A percentile compares a stretch with the other conserved stretches of the same genome.
These are phyloP conservation scores for Calliopum simillimum DNA, from an alignment of 2,888 invertebrate species.

Conservation along the genomic window DNA sequence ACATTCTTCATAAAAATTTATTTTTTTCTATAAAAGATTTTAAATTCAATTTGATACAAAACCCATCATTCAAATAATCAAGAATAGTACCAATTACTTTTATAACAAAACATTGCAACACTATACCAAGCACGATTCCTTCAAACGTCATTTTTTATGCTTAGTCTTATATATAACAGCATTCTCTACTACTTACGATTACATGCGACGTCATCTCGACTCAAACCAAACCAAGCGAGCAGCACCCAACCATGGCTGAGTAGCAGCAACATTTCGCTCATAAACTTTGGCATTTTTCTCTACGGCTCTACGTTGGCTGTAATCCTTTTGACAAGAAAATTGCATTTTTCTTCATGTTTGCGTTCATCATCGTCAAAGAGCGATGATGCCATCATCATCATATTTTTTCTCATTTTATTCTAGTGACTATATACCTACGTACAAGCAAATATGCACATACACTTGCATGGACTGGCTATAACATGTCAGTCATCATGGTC, in stretches of 20 bases:
- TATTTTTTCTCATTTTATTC: neutral
- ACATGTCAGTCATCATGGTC: slow-evolving; percentile 30
- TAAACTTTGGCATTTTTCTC: slow-evolving; percentile 48
- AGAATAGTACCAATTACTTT: no score
- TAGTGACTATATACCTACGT: neutral
- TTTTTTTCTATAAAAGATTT: no score
- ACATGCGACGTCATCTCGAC: no score
- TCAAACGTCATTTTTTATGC: no score
- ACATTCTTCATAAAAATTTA: no score
- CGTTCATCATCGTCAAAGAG: slow-evolving; percentile 23
- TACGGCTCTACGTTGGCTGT: slow-evolving; percentile 6
- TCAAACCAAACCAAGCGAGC: slow-evolving; percentile 30
- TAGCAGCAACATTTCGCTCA: neutral
- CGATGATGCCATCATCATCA: neutral
- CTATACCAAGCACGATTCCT: no score
- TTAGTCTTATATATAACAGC: no score
- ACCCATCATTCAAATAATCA: no score
- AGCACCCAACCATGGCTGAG: slow-evolving; percentile 49
- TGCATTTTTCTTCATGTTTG: slow-evolving; percentile 26
- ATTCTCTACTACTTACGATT: no score
- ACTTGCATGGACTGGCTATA: slow-evolving; percentile 3
- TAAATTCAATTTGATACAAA: no score
- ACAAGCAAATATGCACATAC: slow-evolving; percentile 15
- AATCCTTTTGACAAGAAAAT: slow-evolving; percentile 25
- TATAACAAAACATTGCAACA: no score